Evolutionary conservation across 2,888 invertebrate genomes (phyloP).

Genomic region (Cryptocephalus primarius): DNA sequence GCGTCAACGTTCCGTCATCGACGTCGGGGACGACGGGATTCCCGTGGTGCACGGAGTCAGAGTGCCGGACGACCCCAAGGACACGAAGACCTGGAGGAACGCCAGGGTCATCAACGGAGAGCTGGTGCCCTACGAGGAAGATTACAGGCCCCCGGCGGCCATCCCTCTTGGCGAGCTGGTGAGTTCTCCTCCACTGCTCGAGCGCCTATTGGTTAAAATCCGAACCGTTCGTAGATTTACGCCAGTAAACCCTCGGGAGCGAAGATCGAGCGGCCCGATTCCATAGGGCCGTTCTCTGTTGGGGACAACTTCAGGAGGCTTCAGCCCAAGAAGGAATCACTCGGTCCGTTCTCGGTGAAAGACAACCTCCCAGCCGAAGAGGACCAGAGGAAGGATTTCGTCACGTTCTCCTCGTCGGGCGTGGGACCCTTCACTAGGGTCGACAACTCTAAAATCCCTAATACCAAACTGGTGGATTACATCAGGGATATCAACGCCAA

Average conservation of each 20-base stretch:
- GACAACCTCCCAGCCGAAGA: slow-evolving; percentile 37
- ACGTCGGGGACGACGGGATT: slow-evolving; percentile 59
- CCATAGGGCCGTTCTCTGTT: slow-evolving; percentile 50
- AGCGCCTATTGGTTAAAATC: background rate
- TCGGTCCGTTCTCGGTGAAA: slow-evolving; percentile 49
- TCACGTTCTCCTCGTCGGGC: slow-evolving; percentile 23
- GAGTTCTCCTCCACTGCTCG: slow-evolving; percentile 13
- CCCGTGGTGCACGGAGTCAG: slow-evolving; percentile 74
- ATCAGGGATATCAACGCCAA: slow-evolving; percentile 57
- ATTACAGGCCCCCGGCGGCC: slow-evolving; percentile 53
- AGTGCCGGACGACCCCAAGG: slow-evolving; percentile 72
- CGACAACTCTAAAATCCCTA: slow-evolving; percentile 46
- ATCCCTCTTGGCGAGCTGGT: slow-evolving; percentile 46
- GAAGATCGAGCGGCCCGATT: slow-evolving; percentile 13
- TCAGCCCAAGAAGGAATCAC: slow-evolving; percentile 6
- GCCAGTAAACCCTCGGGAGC: slow-evolving; percentile 4
- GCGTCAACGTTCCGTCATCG: slow-evolving; percentile 52
- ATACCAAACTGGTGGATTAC: slow-evolving; percentile 51
- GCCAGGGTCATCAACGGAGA: slow-evolving; percentile 80
- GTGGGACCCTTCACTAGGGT: slow-evolving; percentile 53
- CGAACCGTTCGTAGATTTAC: slow-evolving; percentile 3
- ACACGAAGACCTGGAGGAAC: slow-evolving; percentile 69
- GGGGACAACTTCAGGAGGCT: slow-evolving; percentile 45
- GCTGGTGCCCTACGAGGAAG: slow-evolving; percentile 62
- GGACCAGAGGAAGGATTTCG: slow-evolving; percentile 7